Base-by-base conservation (phyloP, 2,888 invertebrate genomes). In the Torymus tubicola region DNA sequence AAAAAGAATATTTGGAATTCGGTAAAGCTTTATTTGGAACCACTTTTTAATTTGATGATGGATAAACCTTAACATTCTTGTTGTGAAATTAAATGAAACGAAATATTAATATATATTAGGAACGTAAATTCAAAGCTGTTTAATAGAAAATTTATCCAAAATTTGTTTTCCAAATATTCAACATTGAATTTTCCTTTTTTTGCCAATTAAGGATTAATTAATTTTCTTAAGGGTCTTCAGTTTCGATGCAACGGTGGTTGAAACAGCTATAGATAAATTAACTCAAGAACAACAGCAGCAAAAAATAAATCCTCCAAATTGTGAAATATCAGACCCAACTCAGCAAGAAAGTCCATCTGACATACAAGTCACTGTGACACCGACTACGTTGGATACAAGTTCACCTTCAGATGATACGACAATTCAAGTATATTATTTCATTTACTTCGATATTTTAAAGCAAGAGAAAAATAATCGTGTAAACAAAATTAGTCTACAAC, bases 371-470 rank as follows among this genome's bases (percentile, higher is more conserved):
- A 88, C 87, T 0, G 86, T 89, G 3, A 89, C 89, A 86, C 16
- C 84, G 82, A 71, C 85, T 83, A 80, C 82, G 42, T 8, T 83
- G 84, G 88, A 90, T 50, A 87, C 89, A 55, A 90, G 88, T 76
- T 88, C 90, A 10, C 86, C 86, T 13, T 88, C 89, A 0, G 90
- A 90, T 50, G 89, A 89, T 64, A 88, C 88, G 13, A 90, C 89
- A 0, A 89, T 90, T 71, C 86, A 87, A 65, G 81, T 81, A 58
- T 42, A 55, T 73, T 14, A 42, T 42, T 42, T 42, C 10, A 42
- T 8, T 42, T 42, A 42, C 42, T 42, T 42, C 1, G 8, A 42
- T 42, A 42, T 8, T 8, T 42, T 42, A 42, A 42, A 42, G 10
- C 42, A 42, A 42, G 42, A 42, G 8, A 42, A 42, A 42, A 42